Base-by-base conservation (phyloP, 2,113 vertebrate species). In the Lynx canadensis region DNA sequence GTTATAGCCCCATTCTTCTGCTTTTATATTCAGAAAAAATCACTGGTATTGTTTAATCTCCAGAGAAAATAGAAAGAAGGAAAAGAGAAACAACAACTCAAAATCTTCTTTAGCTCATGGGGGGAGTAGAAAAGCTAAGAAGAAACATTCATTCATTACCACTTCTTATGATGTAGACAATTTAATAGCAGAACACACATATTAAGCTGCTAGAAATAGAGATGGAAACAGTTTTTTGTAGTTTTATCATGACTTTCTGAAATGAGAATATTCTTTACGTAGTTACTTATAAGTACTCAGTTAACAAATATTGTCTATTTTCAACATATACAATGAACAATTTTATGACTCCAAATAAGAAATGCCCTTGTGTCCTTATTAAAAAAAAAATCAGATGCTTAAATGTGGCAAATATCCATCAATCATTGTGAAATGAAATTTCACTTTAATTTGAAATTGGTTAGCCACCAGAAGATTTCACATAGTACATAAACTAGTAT, bases 401-500 rank as follows among this genome's bases (percentile, higher is more conserved):
- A 79, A 95, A 38, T 79, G n/a, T 82, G 60, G 13, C 38, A 84
- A 89, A 84, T 19, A 90, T 33, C 48, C 23, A 83, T 74, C 29
- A 88, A 41, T 93, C 41, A 88, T 45, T 74, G 60, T 69, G 55
- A 90, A 90, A 92, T 92, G 31, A 52, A 57, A 97, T 86, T 97
- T 95, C n/a, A 78, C 36, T 95, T 88, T 68, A 89, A 78, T 85
- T 79, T 63, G 38, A 94, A 92, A 80, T n/a, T 91, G 29, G 8
- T 89, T 94, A 87, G 13, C 21, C 12, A 87, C 45, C 52, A 55
- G 55, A 87, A 90, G 41, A 48, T 41, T 78, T 83, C 48, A 92
- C 38, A 63, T n/a, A 82, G 29, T 50, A 93, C 36, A 76, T 33
- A 82, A 94, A 45, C 50, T 36, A 69, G 52, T 57, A 63, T 66